These are phyloP conservation scores for Galeopterus variegatus DNA, from an alignment of 2,113 vertebrate species.

Conservation along the genomic window DNA sequence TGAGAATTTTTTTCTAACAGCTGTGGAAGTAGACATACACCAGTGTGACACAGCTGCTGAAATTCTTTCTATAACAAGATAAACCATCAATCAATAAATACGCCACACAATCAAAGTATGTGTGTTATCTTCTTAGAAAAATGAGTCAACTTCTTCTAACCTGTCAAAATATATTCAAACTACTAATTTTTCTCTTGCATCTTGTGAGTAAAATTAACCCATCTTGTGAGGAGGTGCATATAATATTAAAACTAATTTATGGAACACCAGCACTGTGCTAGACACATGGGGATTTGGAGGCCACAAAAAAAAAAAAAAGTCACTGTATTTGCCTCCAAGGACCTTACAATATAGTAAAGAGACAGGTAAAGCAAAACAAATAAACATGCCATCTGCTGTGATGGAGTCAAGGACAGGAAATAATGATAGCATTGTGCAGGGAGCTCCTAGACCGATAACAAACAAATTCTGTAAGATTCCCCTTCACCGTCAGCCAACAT, in stretches of 20 bases:
- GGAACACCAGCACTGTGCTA: neutral
- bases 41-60: neutral
- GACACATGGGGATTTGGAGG: neutral
- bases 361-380: neutral
- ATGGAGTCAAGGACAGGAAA: neutral
- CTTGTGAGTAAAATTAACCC: neutral
- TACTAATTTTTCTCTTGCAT: neutral
- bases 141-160: neutral
- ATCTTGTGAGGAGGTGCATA: no score
- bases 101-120: neutral
- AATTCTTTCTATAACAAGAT: conserved; percentile 27
- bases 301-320: neutral
- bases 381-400: no score
- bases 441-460: no score
- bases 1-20: neutral
- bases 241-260: neutral
- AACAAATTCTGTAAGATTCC: no score
- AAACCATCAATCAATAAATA: conserved; percentile 36
- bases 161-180: conserved; percentile 10
- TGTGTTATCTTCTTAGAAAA: neutral
- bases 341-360: neutral
- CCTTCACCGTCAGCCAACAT: no score
- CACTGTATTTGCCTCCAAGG: neutral
- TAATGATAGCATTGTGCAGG: no score
- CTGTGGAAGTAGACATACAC: neutral